Base-by-base conservation (phyloP, 2,888 invertebrate genomes). In the Heliconius aoede region DNA sequence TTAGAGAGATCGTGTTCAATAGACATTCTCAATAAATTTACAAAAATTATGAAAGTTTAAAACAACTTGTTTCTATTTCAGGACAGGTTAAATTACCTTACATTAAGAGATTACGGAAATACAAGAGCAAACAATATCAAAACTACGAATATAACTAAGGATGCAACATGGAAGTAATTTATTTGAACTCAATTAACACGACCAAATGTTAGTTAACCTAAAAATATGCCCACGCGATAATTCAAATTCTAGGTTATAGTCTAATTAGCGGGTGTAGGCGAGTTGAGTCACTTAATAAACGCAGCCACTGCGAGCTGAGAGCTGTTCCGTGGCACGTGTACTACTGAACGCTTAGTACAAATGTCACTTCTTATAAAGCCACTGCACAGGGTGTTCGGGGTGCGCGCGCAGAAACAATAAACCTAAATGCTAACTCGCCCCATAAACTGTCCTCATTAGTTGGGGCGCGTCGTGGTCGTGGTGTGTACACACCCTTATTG, bases 331-430 rank as follows among this genome's bases (percentile, higher is more conserved):
- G 82, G 84, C 91, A 88, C 90, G 85, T 87, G 87, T 79, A 79
- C 80, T 79, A 94, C 94, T 93, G 92, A 88, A 74, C 83, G 80
- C 84, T 80, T 78, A 78, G 80, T 77, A 81, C 80, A 81, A 85
- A 84, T 82, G 89, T 83, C 86, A 86, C 87, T 86, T 85, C 89
- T 92, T 94, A 89, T 93, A 93, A 91, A 87, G 85, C 84, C 81
- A 81, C 80, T 82, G 80, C 81, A 86, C 85, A 86, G 90, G 87
- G 88, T 93, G 94, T 94, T 94, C 85, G 86, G 90, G 87, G 88
- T 94, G 94, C 94, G 94, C 94, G 94, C 94, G 94, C 94, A 94
- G 79, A 85, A 84, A 88, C 88, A 90, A 91, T 92, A 92, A 90
- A 90, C 84, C 88, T 88, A 91, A 92, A 93, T 90, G 91, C 89